A percentile compares a stretch with the other conserved stretches of the same genome.
Conservation (phyloP, 2,888 invertebrate species). For the Drosophila niveifrons region DNA sequence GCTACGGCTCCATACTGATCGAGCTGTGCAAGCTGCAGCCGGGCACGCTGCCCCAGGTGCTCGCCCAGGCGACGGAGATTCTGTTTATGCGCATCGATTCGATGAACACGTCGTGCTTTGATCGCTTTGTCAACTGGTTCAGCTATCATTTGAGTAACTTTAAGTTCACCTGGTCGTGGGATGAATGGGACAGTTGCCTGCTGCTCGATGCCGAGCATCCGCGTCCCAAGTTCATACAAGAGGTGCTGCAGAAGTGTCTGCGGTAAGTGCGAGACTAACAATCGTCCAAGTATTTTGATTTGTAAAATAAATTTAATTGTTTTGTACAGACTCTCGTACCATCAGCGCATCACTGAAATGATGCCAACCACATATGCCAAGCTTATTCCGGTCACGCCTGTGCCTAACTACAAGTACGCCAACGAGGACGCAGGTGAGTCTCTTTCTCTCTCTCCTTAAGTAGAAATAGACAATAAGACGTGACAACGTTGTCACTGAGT, state of each 20-base stretch:
- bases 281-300: no score
- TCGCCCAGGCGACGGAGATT: conserved; percentile 99
- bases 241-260: conserved; percentile 95
- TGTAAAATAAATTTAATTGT: not conserved
- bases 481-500: no score
- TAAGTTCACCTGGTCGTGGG: conserved; percentile 99
- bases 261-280: conserved; percentile 88
- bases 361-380: conserved; percentile 94
- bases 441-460: no score
- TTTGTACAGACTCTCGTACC: conserved; percentile 92
- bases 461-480: no score
- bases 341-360: conserved; percentile 96
- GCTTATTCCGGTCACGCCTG: conserved; percentile 93
- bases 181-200: conserved; percentile 96
- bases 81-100: conserved; percentile 97
- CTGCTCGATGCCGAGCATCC: conserved; percentile 94
- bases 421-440: conserved; percentile 94
- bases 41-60: conserved; percentile 97
- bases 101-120: conserved; percentile 98
- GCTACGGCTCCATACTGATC: conserved; percentile 97
- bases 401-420: conserved; percentile 95
- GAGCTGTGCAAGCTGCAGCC: conserved; percentile 99
- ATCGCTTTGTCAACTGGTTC: conserved; percentile 99
- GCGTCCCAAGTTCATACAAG: conserved; percentile 96
- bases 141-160: conserved; percentile 99